Evolutionary conservation across 2,888 invertebrate genomes (phyloP), one percentile per base, ranked within the genome.

Genomic region (Azorinus chamasolen): DNA sequence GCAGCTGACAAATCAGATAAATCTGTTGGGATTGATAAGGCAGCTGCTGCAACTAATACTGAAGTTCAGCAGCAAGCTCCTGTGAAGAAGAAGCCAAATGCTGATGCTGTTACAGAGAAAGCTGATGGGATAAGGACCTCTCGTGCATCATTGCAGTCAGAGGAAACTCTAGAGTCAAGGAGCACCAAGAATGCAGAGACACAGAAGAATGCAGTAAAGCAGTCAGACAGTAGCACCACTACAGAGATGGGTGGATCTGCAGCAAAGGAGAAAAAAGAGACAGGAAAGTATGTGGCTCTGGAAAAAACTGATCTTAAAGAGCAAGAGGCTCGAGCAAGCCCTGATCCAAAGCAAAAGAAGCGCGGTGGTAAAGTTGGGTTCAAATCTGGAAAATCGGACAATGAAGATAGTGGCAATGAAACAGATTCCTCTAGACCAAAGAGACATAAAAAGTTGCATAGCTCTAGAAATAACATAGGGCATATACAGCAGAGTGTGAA

Each of bases 401-500:
- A 72, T 63, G 79, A 76, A 24, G 80, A 80, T 48, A 80, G 80
- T 70, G 80, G 76, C 32, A 70, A 77, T 63, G 76, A 73, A 27
- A 76, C 80, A 18, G 80, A 80, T 62, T 57, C 45, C 1, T 58
- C 59, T 39, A 53, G 66, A n/a, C 68, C 74, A 54, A 61, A 43
- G 39, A 41, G 45, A 16, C 46, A 61, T 41, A 66, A 64, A 51
- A 50, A 58, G 32, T 10, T 43, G 16, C 6, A 58, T 25, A 54
- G 32, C 61, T 69, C 71, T 50, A 71, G 74, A 68, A 57, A 73
- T 59, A 58, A 79, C 51, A 41, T 83, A 8, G 64, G 78, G 48
- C 64, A 70, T 12, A 75, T 88, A 18, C 85, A 85, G 46, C 83
- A 80, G n/a, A 90, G 90, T 79, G 90, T 90, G 20, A 72, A 78